Evolutionary conservation across 2,797 vertebrate genomes (phyloP).

Genomic region (Rousettus madagascariensis): DNA sequence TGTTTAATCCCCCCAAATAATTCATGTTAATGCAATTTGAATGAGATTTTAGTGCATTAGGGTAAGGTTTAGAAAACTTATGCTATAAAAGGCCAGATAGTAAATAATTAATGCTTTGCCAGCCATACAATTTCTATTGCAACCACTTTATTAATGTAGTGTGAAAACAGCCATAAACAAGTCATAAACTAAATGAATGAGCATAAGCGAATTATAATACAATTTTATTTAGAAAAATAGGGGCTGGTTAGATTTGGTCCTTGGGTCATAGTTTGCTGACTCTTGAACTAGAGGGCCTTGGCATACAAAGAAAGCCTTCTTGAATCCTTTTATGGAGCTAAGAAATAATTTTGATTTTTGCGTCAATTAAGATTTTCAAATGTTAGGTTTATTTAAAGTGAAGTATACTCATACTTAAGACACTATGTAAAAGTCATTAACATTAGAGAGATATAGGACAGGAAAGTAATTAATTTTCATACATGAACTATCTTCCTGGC

Average conservation of each 20-base stretch:
- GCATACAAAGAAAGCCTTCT: neutral
- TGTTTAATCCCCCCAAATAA: neutral
- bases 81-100: neutral
- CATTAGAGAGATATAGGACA: neutral
- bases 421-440: neutral
- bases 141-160: neutral
- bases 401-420: neutral
- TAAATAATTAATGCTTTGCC: neutral
- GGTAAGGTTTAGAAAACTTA: neutral
- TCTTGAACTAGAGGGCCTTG: neutral
- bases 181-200: neutral
- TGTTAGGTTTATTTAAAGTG: neutral
- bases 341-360: conserved; percentile 29
- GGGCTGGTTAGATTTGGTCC: neutral
- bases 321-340: neutral
- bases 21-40: neutral
- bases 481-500: neutral
- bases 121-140: neutral
- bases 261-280: neutral
- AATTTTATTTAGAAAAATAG: conserved; percentile 14
- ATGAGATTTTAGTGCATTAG: neutral
- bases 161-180: neutral
- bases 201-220: neutral
- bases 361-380: neutral
- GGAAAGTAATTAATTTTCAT: conserved; percentile 33